Conservation (phyloP, 1,140 invertebrate genomes). For the Cydia strobilella region DNA sequence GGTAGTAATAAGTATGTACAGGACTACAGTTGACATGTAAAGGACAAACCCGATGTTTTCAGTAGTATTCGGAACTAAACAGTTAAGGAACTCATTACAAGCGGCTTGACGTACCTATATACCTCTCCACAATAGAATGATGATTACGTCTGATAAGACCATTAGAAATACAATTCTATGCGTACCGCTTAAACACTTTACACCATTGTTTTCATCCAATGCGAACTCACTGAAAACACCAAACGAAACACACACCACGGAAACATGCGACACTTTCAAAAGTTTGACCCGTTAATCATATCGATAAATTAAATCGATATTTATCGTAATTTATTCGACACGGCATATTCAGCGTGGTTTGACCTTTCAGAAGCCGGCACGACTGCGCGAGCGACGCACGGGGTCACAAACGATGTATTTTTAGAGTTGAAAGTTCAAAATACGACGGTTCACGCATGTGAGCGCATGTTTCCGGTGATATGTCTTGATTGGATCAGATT, state of each 20-base stretch:
- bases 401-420: slow-evolving; percentile 75
- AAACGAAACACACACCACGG: slow-evolving; percentile 11
- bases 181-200: not conserved
- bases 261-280: slow-evolving; percentile 14
- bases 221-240: slow-evolving; percentile 5
- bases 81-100: too few relatives aligned
- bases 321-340: slow-evolving; percentile 59
- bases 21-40: too few relatives aligned
- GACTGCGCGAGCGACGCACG: slow-evolving; percentile 73
- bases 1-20: too few relatives aligned
- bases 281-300: slow-evolving; percentile 38
- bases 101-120: too few relatives aligned
- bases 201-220: not conserved
- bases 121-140: too few relatives aligned
- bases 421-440: slow-evolving; percentile 80
- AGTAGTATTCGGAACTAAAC: too few relatives aligned
- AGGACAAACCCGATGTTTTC: too few relatives aligned
- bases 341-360: slow-evolving; percentile 63
- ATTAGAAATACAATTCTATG: not conserved
- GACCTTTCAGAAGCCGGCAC: slow-evolving; percentile 74
- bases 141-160: too few relatives aligned
- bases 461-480: slow-evolving; percentile 45
- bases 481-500: slow-evolving; percentile 34
- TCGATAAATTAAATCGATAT: slow-evolving; percentile 40
- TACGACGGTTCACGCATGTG: slow-evolving; percentile 55